A percentile compares a stretch with the other conserved stretches of the same genome.
Evolutionary conservation across 2,113 vertebrate species (phyloP).

Genomic region (Ailuropoda melanoleuca): DNA sequence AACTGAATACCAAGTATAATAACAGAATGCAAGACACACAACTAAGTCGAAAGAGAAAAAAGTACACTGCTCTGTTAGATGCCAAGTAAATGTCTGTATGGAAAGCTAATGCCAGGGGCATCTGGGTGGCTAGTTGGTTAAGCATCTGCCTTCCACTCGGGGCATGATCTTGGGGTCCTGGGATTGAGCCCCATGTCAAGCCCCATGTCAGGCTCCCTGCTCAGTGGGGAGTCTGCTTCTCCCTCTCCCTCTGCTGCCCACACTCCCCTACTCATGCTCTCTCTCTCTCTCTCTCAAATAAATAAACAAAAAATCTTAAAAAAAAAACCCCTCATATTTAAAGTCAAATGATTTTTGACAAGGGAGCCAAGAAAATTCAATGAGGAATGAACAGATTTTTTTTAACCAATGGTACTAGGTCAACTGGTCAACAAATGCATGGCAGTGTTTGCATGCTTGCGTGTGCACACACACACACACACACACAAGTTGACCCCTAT

Average conservation of each 20-base stretch:
- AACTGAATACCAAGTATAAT: not conserved
- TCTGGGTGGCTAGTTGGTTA: no score
- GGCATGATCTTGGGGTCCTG: no score
- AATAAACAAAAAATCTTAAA: not conserved
- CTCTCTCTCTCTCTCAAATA: no score
- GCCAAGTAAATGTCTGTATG: not conserved
- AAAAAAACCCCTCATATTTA: not conserved
- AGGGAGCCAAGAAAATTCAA: not conserved
- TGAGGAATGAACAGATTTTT: not conserved
- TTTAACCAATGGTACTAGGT: not conserved
- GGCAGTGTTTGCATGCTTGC: not conserved
- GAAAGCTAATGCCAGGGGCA: not conserved
- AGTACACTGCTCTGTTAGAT: not conserved
- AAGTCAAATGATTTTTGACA: not conserved
- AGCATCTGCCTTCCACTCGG: no score
- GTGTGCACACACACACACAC: not conserved
- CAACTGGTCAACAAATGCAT: not conserved
- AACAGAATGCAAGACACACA: not conserved
- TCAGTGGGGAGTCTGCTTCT: no score
- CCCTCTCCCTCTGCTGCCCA: no score
- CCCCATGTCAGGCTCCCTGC: no score
- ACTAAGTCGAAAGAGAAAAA: not conserved
- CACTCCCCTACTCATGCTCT: no score
- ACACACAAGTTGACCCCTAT: not conserved
- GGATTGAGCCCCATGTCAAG: no score